Evolutionary conservation across 92 coral and sea anemone genomes (phyloP).

Genomic region (Bergia sp.): DNA sequence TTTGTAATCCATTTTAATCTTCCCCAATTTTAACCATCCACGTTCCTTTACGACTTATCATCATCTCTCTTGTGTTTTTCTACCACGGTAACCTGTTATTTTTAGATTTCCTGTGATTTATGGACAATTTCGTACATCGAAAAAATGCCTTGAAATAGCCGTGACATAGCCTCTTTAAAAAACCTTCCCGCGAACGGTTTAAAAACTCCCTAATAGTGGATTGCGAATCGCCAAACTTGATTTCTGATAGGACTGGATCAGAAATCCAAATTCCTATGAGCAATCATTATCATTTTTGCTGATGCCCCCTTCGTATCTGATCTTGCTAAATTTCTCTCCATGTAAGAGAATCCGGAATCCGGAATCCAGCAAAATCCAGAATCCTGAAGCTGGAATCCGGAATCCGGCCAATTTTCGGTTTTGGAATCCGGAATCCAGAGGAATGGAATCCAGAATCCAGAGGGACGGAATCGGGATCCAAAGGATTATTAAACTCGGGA

Average conservation of each 20-base stretch:
- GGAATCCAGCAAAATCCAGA: slow-evolving; percentile 5
- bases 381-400: slow-evolving; percentile 7
- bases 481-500: not conserved
- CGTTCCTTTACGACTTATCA: no score
- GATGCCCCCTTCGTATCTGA: slow-evolving; percentile 7
- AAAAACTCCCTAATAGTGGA: slow-evolving; percentile 3
- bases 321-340: slow-evolving; percentile 4
- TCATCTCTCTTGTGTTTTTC: not conserved
- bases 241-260: slow-evolving; percentile 9
- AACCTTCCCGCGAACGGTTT: slow-evolving; percentile 7
- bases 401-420: slow-evolving; percentile 1
- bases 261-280: slow-evolving; percentile 4
- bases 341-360: no score
- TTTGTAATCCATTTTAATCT: no score
- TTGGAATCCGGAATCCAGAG: not conserved
- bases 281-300: slow-evolving; percentile 2
- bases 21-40: no score
- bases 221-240: slow-evolving; percentile 22
- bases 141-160: no score
- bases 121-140: not conserved
- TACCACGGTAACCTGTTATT: slow-evolving; percentile 2
- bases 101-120: not conserved
- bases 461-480: no score
- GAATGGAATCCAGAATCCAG: no score
- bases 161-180: not conserved